phyloP scores from a whole-genome alignment of 2,797 vertebrate genomes.

The Microctenopoma stevenorrisi region DNA sequence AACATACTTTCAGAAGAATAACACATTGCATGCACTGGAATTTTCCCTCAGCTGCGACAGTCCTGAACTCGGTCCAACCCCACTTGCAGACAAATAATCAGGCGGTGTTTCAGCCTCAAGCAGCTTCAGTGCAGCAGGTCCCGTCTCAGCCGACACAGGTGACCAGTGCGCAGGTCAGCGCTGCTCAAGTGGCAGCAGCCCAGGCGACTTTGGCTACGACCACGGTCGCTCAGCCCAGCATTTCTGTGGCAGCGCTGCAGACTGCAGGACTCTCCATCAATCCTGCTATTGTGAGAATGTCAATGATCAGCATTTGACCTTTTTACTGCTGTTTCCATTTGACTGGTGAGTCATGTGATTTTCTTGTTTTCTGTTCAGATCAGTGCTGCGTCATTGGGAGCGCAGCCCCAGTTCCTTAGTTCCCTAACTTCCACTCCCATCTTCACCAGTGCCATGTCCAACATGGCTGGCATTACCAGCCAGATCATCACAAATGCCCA shows the following conservation, averaged over 20 bases:
- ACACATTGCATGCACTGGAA: neutral
- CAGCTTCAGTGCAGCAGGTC: conserved; percentile 78
- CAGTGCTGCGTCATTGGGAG: conserved; percentile 89
- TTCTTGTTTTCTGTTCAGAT: conserved; percentile 79
- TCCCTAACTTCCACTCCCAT: conserved; percentile 91
- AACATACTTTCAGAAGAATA: conserved; percentile 1
- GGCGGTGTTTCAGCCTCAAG: conserved; percentile 83
- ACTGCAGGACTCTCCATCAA: conserved; percentile 92
- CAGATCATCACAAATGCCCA: conserved; percentile 95
- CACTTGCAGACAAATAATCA: conserved; percentile 83
- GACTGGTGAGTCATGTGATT: neutral
- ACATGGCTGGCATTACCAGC: conserved; percentile 90
- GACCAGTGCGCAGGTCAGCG: conserved; percentile 76
- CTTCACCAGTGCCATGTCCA: conserved; percentile 89
- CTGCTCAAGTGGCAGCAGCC: conserved; percentile 77
- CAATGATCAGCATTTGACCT: neutral
- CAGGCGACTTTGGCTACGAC: conserved; percentile 75
- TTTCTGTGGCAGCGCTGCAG: conserved; percentile 88
- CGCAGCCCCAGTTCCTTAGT: conserved; percentile 92
- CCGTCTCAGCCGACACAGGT: conserved; percentile 76
- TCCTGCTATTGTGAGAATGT: conserved; percentile 88
- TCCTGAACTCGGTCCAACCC: conserved; percentile 89
- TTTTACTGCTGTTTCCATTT: neutral
- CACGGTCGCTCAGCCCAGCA: conserved; percentile 82
- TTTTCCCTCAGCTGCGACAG: conserved; percentile 85